A percentile compares a stretch with the other conserved stretches of the same genome.
phyloP scores from a whole-genome alignment of 1,140 invertebrate species.

The Aphelinus atriplicis region DNA sequence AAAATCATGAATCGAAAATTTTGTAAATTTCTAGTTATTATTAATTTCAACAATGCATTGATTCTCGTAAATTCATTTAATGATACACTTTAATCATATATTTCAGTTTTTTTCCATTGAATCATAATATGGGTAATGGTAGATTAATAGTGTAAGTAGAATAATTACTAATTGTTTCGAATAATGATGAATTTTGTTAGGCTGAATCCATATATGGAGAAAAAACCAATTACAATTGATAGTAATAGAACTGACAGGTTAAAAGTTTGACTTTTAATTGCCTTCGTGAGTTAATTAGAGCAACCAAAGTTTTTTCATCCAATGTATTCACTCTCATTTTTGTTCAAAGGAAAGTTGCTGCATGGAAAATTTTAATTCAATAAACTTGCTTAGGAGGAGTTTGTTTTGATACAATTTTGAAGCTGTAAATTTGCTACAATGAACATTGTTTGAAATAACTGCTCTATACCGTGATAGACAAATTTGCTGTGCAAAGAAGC shows the following conservation, averaged over 20 bases:
- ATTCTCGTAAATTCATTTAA: not conserved
- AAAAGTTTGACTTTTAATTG: slow-evolving; percentile 22
- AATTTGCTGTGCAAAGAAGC: not conserved
- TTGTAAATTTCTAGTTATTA: slow-evolving; percentile 21
- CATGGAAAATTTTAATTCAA: not conserved
- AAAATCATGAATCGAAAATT: slow-evolving; percentile 8
- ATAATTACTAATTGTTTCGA: not conserved
- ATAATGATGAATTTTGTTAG: slow-evolving; percentile 3
- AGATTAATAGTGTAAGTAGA: not conserved
- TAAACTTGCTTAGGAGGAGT: not conserved
- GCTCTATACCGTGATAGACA: not conserved
- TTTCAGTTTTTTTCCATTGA: not conserved
- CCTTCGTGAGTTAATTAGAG: not conserved
- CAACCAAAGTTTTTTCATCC: slow-evolving; percentile 1
- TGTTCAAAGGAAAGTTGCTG: not conserved
- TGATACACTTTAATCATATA: not conserved
- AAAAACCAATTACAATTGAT: not conserved
- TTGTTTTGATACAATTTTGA: no score
- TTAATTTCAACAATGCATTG: not conserved
- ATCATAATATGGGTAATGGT: no score
- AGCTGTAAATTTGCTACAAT: no score
- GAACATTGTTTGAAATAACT: not conserved
- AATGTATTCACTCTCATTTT: not conserved
- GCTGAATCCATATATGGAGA: not conserved
- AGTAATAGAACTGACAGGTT: slow-evolving; percentile 6